Percentiles rank a stretch among this genome's conserved stretches.
phyloP scores from a whole-genome alignment of 2,888 invertebrate genomes.

The Heliconius charithonia region DNA sequence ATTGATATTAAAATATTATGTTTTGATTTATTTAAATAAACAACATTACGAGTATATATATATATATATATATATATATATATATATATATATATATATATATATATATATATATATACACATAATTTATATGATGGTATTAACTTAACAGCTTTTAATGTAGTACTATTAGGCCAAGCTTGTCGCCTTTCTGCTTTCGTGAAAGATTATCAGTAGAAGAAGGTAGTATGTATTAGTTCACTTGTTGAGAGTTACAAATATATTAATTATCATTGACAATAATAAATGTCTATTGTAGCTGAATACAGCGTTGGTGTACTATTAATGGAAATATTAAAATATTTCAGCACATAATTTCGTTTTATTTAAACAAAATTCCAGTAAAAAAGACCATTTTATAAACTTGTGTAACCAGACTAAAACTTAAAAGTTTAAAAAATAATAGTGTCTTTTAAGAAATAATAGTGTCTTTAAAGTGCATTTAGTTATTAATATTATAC shows the following conservation, averaged over 20 bases:
- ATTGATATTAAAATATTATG: too few relatives aligned
- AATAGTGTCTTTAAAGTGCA: too few relatives aligned
- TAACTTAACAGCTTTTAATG: neutral
- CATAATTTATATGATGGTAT: neutral
- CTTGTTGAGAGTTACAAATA: constrained; percentile 29
- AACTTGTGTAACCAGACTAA: neutral
- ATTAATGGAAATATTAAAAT: constrained; percentile 57
- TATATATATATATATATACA: too few relatives aligned
- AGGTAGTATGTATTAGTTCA: constrained; percentile 12
- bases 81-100: too few relatives aligned
- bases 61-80: too few relatives aligned
- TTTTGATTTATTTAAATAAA: too few relatives aligned
- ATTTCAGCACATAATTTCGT: constrained; percentile 58
- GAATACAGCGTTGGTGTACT: constrained; percentile 62
- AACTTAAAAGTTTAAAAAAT: too few relatives aligned
- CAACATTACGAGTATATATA: too few relatives aligned
- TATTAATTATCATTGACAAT: constrained; percentile 71
- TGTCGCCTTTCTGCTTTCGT: neutral
- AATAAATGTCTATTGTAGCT: constrained; percentile 71
- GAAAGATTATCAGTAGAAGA: constrained; percentile 6
- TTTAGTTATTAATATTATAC: too few relatives aligned
- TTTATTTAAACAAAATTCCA: constrained; percentile 42
- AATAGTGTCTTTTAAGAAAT: too few relatives aligned
- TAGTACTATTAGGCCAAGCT: neutral
- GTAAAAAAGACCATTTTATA: neutral